Conservation (phyloP, 2,797 vertebrate species). For the Phoeniculus purpureus region DNA sequence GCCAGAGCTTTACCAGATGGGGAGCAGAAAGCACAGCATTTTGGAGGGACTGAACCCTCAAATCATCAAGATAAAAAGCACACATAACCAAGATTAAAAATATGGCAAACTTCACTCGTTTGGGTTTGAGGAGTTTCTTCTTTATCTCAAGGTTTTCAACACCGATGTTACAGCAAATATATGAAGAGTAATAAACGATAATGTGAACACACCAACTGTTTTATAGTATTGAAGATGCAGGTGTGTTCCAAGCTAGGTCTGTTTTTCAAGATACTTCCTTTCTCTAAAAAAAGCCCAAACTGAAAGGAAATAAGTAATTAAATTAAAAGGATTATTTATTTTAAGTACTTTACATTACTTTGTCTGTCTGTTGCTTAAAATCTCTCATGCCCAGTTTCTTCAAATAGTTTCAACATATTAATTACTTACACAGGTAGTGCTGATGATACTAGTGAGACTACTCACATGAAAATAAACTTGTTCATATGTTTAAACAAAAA, state of each 20-base stretch:
- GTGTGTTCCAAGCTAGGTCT: background rate
- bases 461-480: background rate
- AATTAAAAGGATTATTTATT: background rate
- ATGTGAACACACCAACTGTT: background rate
- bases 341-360: background rate
- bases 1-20: background rate
- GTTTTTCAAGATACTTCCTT: background rate
- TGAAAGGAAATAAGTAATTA: background rate
- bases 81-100: background rate
- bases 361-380: background rate
- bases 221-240: background rate
- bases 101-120: background rate
- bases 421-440: background rate
- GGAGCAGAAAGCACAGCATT: background rate
- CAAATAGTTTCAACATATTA: background rate
- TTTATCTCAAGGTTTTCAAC: background rate
- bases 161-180: background rate
- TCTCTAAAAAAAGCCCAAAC: background rate
- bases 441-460: background rate
- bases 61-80: background rate
- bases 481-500: fast-evolving
- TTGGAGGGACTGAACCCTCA: background rate
- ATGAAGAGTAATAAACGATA: background rate
- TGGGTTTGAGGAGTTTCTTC: background rate
- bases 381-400: background rate